These are phyloP conservation scores for Haemorhous mexicanus DNA, from an alignment of 2,113 vertebrate genomes.

Conservation along the genomic window DNA sequence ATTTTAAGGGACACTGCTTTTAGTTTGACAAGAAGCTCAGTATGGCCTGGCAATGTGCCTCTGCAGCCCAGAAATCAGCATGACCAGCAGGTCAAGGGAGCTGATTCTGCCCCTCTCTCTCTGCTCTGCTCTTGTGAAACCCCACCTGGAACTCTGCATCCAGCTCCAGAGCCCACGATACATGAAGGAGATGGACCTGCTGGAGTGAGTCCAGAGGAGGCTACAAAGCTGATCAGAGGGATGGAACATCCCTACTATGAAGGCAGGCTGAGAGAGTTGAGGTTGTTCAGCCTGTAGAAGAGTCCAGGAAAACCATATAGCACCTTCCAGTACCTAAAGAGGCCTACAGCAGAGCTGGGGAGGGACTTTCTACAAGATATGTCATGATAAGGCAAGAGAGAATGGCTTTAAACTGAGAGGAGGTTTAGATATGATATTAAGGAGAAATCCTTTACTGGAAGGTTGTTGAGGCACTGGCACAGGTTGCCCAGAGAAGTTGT, in stretches of 20 bases:
- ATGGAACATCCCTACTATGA: background rate
- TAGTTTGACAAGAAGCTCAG: background rate
- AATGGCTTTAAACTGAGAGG: background rate
- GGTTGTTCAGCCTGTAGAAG: background rate
- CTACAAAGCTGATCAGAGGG: background rate
- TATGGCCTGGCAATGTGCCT: background rate
- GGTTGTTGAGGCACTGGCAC: background rate
- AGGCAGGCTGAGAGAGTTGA: background rate
- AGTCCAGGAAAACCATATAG: background rate
- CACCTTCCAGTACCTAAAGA: background rate
- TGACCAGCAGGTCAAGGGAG: background rate
- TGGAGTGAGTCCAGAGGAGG: background rate
- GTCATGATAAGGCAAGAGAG: background rate
- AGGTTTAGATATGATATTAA: background rate
- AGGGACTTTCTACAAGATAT: background rate
- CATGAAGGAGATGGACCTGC: background rate
- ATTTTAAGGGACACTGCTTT: background rate
- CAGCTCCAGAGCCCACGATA: background rate
- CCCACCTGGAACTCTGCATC: background rate
- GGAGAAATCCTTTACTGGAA: background rate
- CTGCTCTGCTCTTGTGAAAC: background rate
- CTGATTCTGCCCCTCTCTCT: background rate
- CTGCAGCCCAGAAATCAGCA: background rate
- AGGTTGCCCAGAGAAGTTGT: background rate
- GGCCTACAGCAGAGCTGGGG: background rate